A percentile compares a stretch with the other conserved stretches of the same genome.
phyloP scores from a whole-genome alignment of 2,797 vertebrate genomes.

The Oreonectes daqikongensis region DNA sequence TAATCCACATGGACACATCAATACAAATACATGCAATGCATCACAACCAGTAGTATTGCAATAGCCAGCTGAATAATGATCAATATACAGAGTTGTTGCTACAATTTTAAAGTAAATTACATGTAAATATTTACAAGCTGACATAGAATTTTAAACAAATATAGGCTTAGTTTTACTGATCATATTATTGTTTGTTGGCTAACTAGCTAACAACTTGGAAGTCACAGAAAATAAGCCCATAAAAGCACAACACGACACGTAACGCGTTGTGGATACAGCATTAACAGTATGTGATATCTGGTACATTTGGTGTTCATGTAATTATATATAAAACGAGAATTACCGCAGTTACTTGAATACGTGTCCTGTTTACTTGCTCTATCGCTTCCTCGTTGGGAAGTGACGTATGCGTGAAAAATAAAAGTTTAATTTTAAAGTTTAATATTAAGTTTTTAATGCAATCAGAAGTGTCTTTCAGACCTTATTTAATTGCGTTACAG shows the following conservation, averaged over 20 bases:
- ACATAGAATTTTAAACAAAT: neutral
- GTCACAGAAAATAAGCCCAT: neutral
- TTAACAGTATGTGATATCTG: neutral
- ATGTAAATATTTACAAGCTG: neutral
- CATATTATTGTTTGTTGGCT: neutral
- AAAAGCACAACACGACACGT: neutral
- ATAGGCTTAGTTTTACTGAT: neutral
- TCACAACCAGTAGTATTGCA: neutral
- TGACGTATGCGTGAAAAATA: slow-evolving; percentile 8
- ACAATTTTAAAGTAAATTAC: neutral
- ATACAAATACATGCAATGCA: no score
- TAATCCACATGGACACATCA: no score
- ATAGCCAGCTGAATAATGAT: neutral
- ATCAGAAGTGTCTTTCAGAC: neutral
- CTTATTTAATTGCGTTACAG: neutral
- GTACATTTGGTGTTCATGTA: neutral
- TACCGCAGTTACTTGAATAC: slow-evolving; percentile 7
- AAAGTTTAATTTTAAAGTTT: neutral
- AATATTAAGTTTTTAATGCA: neutral
- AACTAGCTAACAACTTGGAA: slow-evolving; percentile 19
- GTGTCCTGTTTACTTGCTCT: slow-evolving; percentile 25
- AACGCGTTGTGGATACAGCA: neutral
- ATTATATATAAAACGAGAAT: neutral
- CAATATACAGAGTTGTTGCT: neutral
- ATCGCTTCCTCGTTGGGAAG: slow-evolving; percentile 29